Conservation (phyloP, 2,797 vertebrate genomes). For the Chelmon rostratus region DNA sequence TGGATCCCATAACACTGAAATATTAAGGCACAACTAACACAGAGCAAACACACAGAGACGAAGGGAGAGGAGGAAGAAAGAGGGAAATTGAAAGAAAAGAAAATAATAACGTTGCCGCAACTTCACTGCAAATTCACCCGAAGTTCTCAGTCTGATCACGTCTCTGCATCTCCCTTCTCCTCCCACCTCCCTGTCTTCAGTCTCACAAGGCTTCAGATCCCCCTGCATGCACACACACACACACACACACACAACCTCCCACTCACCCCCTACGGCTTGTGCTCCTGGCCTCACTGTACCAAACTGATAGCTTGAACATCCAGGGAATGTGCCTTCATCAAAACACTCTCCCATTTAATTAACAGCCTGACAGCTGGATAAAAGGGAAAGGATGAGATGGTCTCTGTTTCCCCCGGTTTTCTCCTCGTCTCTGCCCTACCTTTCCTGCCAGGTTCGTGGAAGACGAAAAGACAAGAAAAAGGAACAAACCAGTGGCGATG, state of each 20-base stretch:
- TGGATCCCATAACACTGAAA: not conserved
- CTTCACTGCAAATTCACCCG: slow-evolving; percentile 18
- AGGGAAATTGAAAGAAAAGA: slow-evolving; percentile 7
- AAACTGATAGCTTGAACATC: slow-evolving; percentile 78
- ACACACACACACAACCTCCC: slow-evolving; percentile 56
- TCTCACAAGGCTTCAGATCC: slow-evolving; percentile 65
- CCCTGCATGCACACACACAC: slow-evolving; percentile 39
- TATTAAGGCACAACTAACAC: not conserved
- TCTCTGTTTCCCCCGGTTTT: slow-evolving; percentile 17
- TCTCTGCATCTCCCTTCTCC: slow-evolving; percentile 27
- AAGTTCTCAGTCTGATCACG: slow-evolving; percentile 53
- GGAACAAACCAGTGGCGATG: not conserved
- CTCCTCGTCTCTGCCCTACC: slow-evolving; percentile 5
- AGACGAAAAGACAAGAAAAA: slow-evolving; percentile 18
- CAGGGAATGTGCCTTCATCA: slow-evolving; percentile 79
- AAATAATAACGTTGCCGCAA: slow-evolving; percentile 27
- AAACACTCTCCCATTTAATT: slow-evolving; percentile 77
- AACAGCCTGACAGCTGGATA: slow-evolving; percentile 53
- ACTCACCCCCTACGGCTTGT: slow-evolving; percentile 61
- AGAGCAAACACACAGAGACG: not conserved
- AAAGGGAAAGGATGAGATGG: slow-evolving; percentile 38
- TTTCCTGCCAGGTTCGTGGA: slow-evolving; percentile 4
- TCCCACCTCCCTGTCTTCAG: slow-evolving; percentile 66
- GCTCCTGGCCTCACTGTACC: slow-evolving; percentile 69
- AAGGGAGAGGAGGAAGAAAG: not conserved